Evolutionary conservation across 53 echinoderm and acorn worm genomes (phyloP), one percentile per base, ranked within the genome.

Genomic region (Temnopleurus reevesii): DNA sequence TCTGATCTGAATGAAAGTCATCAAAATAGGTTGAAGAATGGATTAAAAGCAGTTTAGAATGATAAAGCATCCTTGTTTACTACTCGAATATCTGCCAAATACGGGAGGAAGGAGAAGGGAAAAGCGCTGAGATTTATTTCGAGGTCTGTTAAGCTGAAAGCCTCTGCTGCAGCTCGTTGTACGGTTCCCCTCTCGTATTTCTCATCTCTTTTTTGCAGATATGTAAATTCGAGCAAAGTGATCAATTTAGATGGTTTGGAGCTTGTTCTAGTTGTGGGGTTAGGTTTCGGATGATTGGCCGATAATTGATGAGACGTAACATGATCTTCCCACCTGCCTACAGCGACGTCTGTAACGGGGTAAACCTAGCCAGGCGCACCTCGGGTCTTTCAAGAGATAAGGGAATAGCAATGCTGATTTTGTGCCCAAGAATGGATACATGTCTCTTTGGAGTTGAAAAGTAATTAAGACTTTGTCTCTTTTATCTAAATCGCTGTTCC

Each of bases 211-310:
- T 83, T n/a, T n/a, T 83, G n/a, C 83, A 83, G 54, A 53, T 83
- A 83, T 83, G 83, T 55, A 83, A 83, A 83, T 83, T 35, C 55
- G 33, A 10, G 55, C 54, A 83, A 83, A 79, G 53, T 53, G 83
- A 83, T 53, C 83, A 55, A 55, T 83, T 83, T 54, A 23, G 83
- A 83, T 83, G 55, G 55, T 53, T 83, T 54, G 51, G 51, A 53
- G 83, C 83, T 49, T 83, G 83, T 83, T 83, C 53, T 55, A 15
- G 2, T 3, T 26, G 6, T 17, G 28, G 79, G 51, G 15, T 83
- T 54, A 7, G 83, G 83, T 83, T 83, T 53, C 83, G 36, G 55
- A 53, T 83, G 53, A 83, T 83, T 53, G 83, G 83, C 36, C 57
- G 31, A 53, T 83, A 83, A 83, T 83, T 55, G 83, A 83, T 55